Evolutionary conservation across 1,140 invertebrate genomes (phyloP).

Genomic region (Zaprionus kolodkinae): DNA sequence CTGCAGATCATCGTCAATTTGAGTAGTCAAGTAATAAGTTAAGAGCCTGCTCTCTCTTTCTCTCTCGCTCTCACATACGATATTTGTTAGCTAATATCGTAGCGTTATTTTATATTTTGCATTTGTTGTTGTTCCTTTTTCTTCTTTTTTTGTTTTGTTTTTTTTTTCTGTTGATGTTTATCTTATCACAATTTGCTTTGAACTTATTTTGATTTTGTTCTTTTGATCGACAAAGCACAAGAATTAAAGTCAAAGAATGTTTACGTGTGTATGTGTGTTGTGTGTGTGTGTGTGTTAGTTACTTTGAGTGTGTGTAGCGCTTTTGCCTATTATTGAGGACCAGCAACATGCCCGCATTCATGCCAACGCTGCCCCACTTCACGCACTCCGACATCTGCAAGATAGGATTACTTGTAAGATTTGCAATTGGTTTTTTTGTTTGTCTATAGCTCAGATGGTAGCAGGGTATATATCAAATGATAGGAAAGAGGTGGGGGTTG

Average conservation of each 20-base stretch:
- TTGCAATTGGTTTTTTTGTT: constrained; percentile 20
- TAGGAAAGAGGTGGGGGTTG: background rate
- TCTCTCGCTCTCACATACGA: background rate
- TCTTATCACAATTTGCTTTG: constrained; percentile 67
- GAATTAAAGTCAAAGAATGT: constrained; percentile 15
- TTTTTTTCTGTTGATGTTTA: constrained; percentile 33
- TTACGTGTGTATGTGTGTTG: background rate
- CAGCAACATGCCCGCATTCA: constrained; percentile 88
- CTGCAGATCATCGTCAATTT: constrained; percentile 17
- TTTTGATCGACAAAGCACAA: constrained; percentile 28
- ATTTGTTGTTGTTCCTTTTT: constrained; percentile 29
- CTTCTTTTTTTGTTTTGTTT: constrained; percentile 20
- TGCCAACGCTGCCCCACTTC: constrained; percentile 88
- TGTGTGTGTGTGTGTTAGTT: constrained; percentile 45
- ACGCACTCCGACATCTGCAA: constrained; percentile 88
- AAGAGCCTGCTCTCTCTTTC: constrained; percentile 36
- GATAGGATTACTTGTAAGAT: constrained; percentile 71
- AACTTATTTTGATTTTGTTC: constrained; percentile 26
- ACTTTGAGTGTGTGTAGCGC: constrained; percentile 67
- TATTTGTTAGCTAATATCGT: constrained; percentile 2
- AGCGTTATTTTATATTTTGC: background rate
- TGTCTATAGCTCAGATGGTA: background rate
- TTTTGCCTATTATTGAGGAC: constrained; percentile 85
- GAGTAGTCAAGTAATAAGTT: constrained; percentile 20
- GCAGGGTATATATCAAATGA: background rate